Percentiles rank a stretch among this genome's conserved stretches.
These are phyloP conservation scores for Trinorchestia longiramus DNA, from an alignment of 1,140 invertebrate species.

Conservation along the genomic window DNA sequence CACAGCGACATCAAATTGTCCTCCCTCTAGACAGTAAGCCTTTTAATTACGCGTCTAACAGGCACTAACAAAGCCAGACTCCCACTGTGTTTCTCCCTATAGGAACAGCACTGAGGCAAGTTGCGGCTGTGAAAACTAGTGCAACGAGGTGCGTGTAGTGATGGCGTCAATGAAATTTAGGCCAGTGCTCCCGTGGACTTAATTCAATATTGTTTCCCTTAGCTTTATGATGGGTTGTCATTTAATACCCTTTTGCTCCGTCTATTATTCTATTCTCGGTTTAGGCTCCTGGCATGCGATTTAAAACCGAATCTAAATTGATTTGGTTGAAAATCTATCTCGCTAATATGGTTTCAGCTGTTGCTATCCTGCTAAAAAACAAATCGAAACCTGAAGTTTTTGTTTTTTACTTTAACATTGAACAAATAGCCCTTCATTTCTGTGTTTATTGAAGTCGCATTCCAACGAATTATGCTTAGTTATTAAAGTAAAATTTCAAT, in stretches of 20 bases:
- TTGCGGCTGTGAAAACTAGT: background rate
- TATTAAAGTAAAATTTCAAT: no score
- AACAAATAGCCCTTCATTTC: background rate
- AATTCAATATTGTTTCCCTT: slow-evolving; percentile 12
- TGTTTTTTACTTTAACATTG: background rate
- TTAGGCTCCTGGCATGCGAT: background rate
- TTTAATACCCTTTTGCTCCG: background rate
- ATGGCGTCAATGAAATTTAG: slow-evolving; percentile 29
- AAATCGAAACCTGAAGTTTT: background rate
- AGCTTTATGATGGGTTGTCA: slow-evolving; percentile 23
- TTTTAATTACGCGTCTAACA: slow-evolving; percentile 43
- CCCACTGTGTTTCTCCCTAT: background rate
- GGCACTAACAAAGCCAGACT: background rate
- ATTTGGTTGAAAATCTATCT: background rate
- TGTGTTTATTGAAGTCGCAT: background rate
- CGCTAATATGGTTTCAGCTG: background rate
- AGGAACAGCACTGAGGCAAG: slow-evolving; percentile 13
- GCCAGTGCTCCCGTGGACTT: slow-evolving; percentile 19
- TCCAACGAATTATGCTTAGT: background rate
- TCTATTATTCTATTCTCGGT: background rate
- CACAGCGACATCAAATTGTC: slow-evolving; percentile 37
- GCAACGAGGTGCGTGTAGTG: no score
- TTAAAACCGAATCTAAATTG: background rate
- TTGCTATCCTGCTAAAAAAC: no score
- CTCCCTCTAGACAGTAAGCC: slow-evolving; percentile 27